Percentiles rank a stretch among this genome's conserved stretches.
Conservation (phyloP, 2,888 invertebrate species). For the Cyrtodaria siliqua region DNA sequence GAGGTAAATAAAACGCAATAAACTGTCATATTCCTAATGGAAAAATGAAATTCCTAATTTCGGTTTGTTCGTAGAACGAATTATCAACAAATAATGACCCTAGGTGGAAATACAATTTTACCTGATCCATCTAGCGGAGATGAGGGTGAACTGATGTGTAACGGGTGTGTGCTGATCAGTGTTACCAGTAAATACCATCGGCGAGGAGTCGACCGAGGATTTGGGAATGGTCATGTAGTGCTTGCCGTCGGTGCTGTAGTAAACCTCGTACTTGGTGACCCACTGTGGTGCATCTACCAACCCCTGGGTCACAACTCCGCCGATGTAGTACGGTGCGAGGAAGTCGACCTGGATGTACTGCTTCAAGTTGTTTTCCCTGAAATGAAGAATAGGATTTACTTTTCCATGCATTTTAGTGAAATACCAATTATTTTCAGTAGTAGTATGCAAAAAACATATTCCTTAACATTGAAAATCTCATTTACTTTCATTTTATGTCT, state of each 20-base stretch:
- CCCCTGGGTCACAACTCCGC: conserved; percentile 71
- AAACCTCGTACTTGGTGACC: conserved; percentile 71
- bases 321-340: conserved; percentile 62
- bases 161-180: conserved; percentile 65
- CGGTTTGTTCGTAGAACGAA: too few relatives aligned
- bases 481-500: too few relatives aligned
- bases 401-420: too few relatives aligned
- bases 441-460: too few relatives aligned
- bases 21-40: too few relatives aligned
- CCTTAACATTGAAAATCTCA: too few relatives aligned
- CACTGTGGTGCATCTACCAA: conserved; percentile 62
- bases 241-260: conserved; percentile 73
- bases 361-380: conserved; percentile 62
- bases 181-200: conserved; percentile 67
- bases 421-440: too few relatives aligned
- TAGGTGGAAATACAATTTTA: too few relatives aligned
- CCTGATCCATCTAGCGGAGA: conserved; percentile 72
- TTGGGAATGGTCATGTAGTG: conserved; percentile 62
- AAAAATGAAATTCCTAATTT: too few relatives aligned
- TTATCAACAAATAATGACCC: too few relatives aligned
- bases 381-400: too few relatives aligned
- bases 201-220: conserved; percentile 59
- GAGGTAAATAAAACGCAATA: too few relatives aligned
- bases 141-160: conserved; percentile 65
- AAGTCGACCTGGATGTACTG: conserved; percentile 74